Conservation (phyloP, 2,888 invertebrate species). For the Calameuta idolon region DNA sequence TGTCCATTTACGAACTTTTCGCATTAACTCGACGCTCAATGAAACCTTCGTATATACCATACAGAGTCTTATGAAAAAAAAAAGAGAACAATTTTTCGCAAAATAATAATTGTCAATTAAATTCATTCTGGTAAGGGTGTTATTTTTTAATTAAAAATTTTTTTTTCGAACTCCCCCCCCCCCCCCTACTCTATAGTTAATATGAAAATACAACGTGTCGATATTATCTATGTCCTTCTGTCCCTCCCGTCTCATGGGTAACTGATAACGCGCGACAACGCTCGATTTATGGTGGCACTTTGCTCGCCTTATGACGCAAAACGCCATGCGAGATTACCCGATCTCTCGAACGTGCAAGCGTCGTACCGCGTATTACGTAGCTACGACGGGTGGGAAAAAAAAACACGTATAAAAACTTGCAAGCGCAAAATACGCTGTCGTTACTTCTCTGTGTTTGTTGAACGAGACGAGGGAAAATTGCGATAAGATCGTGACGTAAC, state of each 20-base stretch:
- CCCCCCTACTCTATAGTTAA: background rate
- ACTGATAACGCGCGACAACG: constrained; percentile 1
- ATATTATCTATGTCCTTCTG: background rate
- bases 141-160: too few relatives aligned
- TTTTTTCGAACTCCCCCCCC: background rate
- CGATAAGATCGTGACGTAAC: background rate
- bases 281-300: constrained; percentile 8
- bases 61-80: too few relatives aligned
- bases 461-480: background rate
- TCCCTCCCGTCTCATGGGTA: background rate
- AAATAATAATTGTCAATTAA: too few relatives aligned
- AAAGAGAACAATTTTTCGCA: too few relatives aligned
- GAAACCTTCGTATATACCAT: too few relatives aligned
- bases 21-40: too few relatives aligned
- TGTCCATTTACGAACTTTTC: too few relatives aligned
- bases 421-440: background rate
- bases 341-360: background rate
- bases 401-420: background rate
- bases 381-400: background rate
- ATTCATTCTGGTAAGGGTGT: too few relatives aligned
- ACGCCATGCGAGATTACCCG: background rate
- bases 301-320: constrained; percentile 7
- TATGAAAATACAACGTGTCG: background rate
- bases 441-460: background rate
- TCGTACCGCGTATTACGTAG: background rate